phyloP scores from a whole-genome alignment of 2,113 vertebrate genomes.

The cattle (Bos taurus) region DNA sequence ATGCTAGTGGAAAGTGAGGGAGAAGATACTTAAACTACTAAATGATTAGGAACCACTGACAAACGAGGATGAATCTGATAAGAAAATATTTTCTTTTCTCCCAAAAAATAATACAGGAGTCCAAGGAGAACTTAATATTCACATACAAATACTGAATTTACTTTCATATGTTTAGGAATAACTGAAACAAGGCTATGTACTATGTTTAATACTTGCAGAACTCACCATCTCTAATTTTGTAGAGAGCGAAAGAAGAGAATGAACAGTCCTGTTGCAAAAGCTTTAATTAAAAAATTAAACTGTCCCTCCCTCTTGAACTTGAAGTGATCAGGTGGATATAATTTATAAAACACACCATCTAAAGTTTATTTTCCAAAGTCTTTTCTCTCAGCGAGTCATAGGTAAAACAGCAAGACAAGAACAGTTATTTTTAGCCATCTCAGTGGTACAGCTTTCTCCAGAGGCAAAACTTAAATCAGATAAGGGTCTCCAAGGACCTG shows the following conservation, averaged over 20 bases:
- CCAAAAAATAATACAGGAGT: background rate
- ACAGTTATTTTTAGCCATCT: slow-evolving; percentile 40
- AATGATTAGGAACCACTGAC: background rate
- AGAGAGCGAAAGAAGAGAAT: background rate
- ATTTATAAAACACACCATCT: background rate
- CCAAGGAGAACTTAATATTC: background rate
- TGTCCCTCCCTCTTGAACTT: background rate
- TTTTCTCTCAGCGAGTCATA: background rate
- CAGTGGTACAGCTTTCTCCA: slow-evolving; percentile 34
- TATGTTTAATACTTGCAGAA: slow-evolving; percentile 5
- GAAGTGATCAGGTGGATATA: background rate
- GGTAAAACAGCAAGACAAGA: slow-evolving; percentile 11
- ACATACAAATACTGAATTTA: background rate
- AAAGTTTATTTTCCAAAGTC: slow-evolving; percentile 33
- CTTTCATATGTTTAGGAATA: background rate
- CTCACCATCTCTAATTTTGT: background rate
- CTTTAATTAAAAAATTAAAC: background rate
- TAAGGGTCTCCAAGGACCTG: slow-evolving; percentile 56
- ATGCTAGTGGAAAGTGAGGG: background rate
- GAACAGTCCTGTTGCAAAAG: background rate
- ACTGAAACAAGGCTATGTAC: background rate
- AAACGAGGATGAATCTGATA: background rate
- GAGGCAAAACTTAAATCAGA: slow-evolving; percentile 44
- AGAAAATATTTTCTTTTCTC: background rate
- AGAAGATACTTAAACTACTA: background rate